Evolutionary conservation across 1,140 invertebrate species (phyloP).

Genomic region (Dendroctonus ponderosae): DNA sequence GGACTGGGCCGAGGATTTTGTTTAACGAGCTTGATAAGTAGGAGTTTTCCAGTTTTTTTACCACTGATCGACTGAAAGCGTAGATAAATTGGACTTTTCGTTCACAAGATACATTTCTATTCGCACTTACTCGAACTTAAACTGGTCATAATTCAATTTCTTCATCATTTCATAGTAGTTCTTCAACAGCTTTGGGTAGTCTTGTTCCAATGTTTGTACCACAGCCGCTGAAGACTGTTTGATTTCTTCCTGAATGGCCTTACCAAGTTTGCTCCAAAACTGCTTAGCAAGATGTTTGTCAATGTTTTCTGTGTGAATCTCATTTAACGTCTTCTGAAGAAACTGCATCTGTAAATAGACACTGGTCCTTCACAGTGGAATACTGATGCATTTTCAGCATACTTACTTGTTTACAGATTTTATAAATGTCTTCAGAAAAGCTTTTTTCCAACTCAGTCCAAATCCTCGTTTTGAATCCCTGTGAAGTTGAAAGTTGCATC

Average conservation of each 20-base stretch:
- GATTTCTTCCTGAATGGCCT: constrained; percentile 55
- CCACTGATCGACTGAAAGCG: constrained; percentile 50
- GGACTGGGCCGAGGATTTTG: constrained; percentile 79
- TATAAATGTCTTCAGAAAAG: constrained; percentile 69
- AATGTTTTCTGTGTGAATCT: constrained; percentile 55
- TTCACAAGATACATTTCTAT: neutral
- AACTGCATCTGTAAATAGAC: constrained; percentile 49
- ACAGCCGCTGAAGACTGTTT: constrained; percentile 65
- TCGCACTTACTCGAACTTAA: constrained; percentile 53
- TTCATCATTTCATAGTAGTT: constrained; percentile 58
- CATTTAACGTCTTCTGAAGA: constrained; percentile 56
- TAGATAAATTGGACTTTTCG: neutral
- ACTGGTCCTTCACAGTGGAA: neutral
- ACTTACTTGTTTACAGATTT: constrained; percentile 65
- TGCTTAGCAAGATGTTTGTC: constrained; percentile 54
- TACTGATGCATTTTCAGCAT: neutral
- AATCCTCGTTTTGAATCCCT: constrained; percentile 69
- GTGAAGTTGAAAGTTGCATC: constrained; percentile 66
- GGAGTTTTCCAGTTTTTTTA: constrained; percentile 80
- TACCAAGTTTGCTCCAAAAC: constrained; percentile 56
- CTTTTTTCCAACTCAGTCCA: constrained; percentile 79
- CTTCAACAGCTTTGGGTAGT: constrained; percentile 82
- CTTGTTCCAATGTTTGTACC: constrained; percentile 84
- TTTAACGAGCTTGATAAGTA: constrained; percentile 83
- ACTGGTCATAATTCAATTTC: constrained; percentile 56